phyloP scores from a whole-genome alignment of 2,797 vertebrate species.

The Hephaestus fuliginosus region DNA sequence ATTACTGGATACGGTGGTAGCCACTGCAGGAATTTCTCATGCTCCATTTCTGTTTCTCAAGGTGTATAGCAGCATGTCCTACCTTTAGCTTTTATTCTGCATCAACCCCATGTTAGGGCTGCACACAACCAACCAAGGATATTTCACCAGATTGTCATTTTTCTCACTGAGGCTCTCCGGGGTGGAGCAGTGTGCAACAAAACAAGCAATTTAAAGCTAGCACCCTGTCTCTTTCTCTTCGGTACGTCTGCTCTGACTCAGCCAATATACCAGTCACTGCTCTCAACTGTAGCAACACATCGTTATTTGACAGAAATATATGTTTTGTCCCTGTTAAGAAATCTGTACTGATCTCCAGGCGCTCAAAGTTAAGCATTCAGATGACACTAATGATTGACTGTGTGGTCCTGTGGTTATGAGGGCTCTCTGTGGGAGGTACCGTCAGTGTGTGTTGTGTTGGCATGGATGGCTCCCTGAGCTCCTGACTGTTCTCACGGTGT shows the following conservation, averaged over 20 bases:
- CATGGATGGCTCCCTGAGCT: slow-evolving; percentile 3
- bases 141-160: neutral
- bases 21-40: slow-evolving; percentile 6
- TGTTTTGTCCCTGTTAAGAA: slow-evolving; percentile 62
- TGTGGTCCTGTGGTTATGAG: slow-evolving; percentile 39
- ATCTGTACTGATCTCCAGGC: slow-evolving; percentile 54
- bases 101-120: neutral
- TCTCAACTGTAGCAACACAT: slow-evolving; percentile 15
- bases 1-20: neutral
- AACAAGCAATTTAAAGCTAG: slow-evolving; percentile 8
- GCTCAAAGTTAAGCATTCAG: slow-evolving; percentile 67
- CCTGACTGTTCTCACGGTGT: neutral
- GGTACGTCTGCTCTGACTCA: slow-evolving; percentile 19
- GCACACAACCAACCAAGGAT: neutral
- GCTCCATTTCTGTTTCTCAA: neutral
- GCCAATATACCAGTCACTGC: neutral
- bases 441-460: slow-evolving; percentile 32
- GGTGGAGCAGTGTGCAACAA: neutral
- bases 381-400: slow-evolving; percentile 67
- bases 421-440: slow-evolving; percentile 27
- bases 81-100: slow-evolving; percentile 7
- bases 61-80: neutral
- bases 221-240: neutral
- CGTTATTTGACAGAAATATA: slow-evolving; percentile 37
- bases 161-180: neutral